These are phyloP conservation scores for Oriolus oriolus DNA, from an alignment of 2,113 vertebrate species.

Conservation along the genomic window DNA sequence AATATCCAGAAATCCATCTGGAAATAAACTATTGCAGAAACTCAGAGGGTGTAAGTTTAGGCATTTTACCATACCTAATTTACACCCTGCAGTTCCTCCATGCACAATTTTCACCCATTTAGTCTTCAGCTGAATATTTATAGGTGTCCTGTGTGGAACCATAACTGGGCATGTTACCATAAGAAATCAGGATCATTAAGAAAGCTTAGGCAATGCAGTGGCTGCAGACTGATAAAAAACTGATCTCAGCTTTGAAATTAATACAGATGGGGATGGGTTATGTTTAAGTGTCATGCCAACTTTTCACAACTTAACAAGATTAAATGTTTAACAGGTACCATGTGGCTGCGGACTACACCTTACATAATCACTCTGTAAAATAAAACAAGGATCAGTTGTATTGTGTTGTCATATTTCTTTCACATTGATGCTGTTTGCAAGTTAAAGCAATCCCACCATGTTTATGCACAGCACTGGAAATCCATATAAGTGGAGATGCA, in stretches of 20 bases:
- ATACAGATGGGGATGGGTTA: background rate
- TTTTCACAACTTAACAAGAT: background rate
- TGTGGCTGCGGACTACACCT: background rate
- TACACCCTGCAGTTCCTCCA: background rate
- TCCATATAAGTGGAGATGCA: background rate
- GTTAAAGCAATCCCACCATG: background rate
- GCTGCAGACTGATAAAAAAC: background rate
- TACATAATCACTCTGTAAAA: background rate
- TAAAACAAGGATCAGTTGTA: rapidly evolving
- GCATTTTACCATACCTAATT: background rate
- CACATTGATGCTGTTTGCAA: background rate
- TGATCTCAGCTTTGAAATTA: background rate
- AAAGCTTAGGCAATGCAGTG: background rate
- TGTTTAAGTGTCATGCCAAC: background rate
- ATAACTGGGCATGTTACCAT: rapidly evolving
- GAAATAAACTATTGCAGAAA: background rate
- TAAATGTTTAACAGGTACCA: background rate
- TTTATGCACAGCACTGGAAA: background rate
- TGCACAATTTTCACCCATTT: background rate
- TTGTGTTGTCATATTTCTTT: background rate
- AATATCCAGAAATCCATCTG: background rate
- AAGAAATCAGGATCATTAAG: background rate
- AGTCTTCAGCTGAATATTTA: background rate
- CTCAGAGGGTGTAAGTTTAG: background rate
- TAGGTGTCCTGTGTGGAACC: background rate